Evolutionary conservation across 1,140 invertebrate species (phyloP).

Genomic region (Panagrolaimus sp.): DNA sequence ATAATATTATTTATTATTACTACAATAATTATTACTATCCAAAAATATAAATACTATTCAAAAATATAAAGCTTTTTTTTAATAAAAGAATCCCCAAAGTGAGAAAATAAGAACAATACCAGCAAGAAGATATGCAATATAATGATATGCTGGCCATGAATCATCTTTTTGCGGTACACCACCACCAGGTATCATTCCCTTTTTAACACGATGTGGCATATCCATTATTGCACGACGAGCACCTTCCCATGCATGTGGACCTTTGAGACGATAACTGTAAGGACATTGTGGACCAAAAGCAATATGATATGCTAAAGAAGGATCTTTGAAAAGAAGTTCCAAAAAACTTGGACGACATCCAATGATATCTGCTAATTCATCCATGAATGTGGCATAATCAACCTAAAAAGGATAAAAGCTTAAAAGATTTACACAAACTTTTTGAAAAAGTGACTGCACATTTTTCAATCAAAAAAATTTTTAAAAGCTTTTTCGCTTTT

Average conservation of each 20-base stretch:
- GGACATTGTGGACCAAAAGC: constrained; percentile 42
- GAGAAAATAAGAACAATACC: neutral
- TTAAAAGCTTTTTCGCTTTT: too few species aligned
- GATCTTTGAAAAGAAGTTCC: constrained; percentile 26
- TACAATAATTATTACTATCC: too few species aligned
- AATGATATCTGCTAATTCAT: constrained; percentile 18
- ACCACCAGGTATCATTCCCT: neutral
- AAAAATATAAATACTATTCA: too few species aligned
- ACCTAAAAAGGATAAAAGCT: constrained; percentile 19
- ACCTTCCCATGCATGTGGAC: constrained; percentile 31
- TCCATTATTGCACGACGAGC: constrained; percentile 22
- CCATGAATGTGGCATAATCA: constrained; percentile 20
- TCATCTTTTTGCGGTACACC: neutral
- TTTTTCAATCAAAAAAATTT: too few species aligned
- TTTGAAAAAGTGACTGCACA: neutral
- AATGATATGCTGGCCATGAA: neutral
- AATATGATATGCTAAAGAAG: constrained; percentile 26
- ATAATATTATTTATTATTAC: too few species aligned
- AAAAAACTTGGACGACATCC: constrained; percentile 15
- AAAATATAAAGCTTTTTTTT: too few species aligned
- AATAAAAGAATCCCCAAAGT: neutral
- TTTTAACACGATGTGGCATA: neutral
- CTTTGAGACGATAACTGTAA: constrained; percentile 34
- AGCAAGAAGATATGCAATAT: neutral
- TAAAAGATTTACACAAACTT: too few species aligned